These are phyloP conservation scores for Turritopsis rubra DNA, from an alignment of 30 jellyfish, hydroid and myxozoan genomes.

Conservation along the genomic window DNA sequence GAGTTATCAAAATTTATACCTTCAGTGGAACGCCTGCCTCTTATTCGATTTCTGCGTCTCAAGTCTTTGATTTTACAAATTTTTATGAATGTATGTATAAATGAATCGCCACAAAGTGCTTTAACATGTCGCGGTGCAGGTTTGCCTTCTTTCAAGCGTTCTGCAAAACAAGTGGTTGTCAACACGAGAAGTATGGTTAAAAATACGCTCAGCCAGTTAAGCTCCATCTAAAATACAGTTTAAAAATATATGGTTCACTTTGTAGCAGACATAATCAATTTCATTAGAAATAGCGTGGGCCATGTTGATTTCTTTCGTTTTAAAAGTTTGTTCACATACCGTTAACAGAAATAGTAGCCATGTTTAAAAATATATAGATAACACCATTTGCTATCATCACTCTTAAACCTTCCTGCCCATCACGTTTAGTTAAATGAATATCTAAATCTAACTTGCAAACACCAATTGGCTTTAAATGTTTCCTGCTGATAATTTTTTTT, in stretches of 20 bases:
- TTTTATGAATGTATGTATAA: not conserved
- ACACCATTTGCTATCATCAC: not conserved
- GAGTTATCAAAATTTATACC: constrained; percentile 2
- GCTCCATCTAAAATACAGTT: not conserved
- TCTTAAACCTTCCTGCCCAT: not conserved
- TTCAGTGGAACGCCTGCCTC: not conserved
- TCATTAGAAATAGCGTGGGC: not conserved
- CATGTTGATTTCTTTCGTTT: not conserved
- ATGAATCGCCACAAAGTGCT: constrained; percentile 15
- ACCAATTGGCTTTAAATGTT: not conserved
- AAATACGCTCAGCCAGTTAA: not conserved
- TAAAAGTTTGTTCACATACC: not conserved
- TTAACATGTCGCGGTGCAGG: not conserved
- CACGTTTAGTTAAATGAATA: not conserved
- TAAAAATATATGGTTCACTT: no score
- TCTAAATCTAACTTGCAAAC: not conserved
- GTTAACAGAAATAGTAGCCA: not conserved
- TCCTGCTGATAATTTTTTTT: not conserved
- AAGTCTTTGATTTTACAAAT: not conserved
- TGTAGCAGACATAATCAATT: no score
- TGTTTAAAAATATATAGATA: not conserved
- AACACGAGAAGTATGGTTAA: not conserved
- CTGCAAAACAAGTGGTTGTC: not conserved
- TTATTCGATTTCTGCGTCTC: not conserved
- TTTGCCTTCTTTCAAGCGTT: not conserved